A percentile compares a stretch with the other conserved stretches of the same genome.
Evolutionary conservation across 2,113 vertebrate genomes (phyloP).

Genomic region (Sapayoa aenigma): DNA sequence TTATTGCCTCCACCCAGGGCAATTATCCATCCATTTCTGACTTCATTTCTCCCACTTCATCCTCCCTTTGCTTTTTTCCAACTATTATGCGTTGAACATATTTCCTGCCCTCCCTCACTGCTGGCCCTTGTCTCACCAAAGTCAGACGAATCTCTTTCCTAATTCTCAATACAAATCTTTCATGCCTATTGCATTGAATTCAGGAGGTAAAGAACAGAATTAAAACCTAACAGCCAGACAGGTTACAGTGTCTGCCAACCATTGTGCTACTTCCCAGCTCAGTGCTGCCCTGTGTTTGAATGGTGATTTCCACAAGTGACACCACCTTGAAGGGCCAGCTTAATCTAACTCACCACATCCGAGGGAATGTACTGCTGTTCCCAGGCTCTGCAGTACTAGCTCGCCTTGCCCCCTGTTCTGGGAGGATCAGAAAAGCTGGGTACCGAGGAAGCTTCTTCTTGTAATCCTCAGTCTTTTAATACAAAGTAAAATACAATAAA

Average conservation of each 20-base stretch:
- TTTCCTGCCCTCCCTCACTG: not conserved
- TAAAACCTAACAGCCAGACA: not conserved
- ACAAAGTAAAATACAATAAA: not conserved
- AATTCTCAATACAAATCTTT: not conserved
- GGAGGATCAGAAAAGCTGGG: not conserved
- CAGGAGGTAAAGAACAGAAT: not conserved
- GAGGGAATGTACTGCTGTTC: not conserved
- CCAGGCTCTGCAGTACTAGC: not conserved
- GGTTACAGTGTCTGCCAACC: not conserved
- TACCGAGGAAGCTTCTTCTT: not conserved
- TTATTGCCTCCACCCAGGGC: not conserved
- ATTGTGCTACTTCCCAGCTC: not conserved
- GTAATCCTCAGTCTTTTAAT: not conserved
- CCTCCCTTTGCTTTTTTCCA: not conserved
- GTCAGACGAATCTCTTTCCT: not conserved
- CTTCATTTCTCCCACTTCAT: constrained; percentile 18
- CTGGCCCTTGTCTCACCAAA: not conserved
- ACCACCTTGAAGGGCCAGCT: not conserved
- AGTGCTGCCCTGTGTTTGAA: not conserved
- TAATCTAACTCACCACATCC: not conserved
- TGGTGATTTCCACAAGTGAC: not conserved
- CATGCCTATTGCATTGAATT: not conserved
- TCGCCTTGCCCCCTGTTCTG: rapidly evolving
- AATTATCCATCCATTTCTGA: not conserved
- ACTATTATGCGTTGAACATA: not conserved